These are phyloP conservation scores for Syngnathus scovelli DNA, from an alignment of 2,113 vertebrate genomes.

Conservation along the genomic window DNA sequence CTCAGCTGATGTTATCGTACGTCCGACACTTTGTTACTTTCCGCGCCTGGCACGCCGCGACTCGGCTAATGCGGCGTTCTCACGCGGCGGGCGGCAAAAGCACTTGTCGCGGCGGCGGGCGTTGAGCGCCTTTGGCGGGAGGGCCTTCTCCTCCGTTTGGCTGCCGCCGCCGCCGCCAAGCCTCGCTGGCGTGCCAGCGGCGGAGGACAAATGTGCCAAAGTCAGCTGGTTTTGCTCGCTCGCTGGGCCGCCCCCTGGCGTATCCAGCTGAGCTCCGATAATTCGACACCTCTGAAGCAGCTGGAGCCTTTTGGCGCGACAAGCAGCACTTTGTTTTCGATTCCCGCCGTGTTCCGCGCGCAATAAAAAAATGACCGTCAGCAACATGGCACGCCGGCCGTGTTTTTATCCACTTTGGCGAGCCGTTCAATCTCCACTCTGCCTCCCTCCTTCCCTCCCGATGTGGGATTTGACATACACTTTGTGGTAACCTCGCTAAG, in stretches of 20 bases:
- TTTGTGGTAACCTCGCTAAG: constrained; percentile 77
- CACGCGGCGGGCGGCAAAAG: constrained; percentile 35
- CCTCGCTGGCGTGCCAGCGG: constrained; percentile 39
- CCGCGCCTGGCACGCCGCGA: background rate
- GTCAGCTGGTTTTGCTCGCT: constrained; percentile 70
- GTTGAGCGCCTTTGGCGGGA: constrained; percentile 43
- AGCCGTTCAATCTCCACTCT: constrained; percentile 61
- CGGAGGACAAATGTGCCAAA: constrained; percentile 71
- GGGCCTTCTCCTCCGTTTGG: no score
- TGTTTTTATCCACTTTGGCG: constrained; percentile 71
- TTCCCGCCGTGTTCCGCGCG: constrained; percentile 65
- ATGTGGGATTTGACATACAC: constrained; percentile 77
- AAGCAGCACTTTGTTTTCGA: constrained; percentile 78
- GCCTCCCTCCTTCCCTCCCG: constrained; percentile 55
- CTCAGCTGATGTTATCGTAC: constrained; percentile 52
- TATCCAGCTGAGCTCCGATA: constrained; percentile 83
- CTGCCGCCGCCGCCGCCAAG: constrained; percentile 37
- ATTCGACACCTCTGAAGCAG: constrained; percentile 80
- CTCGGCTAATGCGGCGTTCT: background rate
- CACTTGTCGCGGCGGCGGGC: constrained; percentile 53
- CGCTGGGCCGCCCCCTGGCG: constrained; percentile 61
- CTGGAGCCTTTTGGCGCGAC: constrained; percentile 72
- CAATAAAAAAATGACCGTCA: constrained; percentile 79
- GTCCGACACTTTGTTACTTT: background rate
- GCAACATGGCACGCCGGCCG: constrained; percentile 73